These are phyloP conservation scores for Orthosia cruda DNA, from an alignment of 2,888 invertebrate species.

Conservation along the genomic window DNA sequence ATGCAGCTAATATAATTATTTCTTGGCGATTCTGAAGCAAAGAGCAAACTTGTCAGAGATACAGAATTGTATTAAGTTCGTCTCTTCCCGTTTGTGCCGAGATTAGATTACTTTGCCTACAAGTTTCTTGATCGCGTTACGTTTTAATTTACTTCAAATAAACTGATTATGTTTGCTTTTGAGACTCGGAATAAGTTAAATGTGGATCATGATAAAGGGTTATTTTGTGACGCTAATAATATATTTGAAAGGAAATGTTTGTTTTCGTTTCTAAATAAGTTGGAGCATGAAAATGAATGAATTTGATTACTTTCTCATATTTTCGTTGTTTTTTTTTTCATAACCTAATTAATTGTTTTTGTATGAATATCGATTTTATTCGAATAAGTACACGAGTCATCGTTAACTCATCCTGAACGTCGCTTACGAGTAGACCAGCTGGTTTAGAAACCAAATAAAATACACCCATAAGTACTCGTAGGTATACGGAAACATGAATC, in stretches of 20 bases:
- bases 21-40: conserved; percentile 56
- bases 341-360: too few relatives aligned
- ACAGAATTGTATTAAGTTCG: conserved; percentile 62
- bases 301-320: too few relatives aligned
- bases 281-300: background rate
- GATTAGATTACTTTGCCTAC: conserved; percentile 56
- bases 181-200: conserved; percentile 25
- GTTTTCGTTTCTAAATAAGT: background rate
- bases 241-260: background rate
- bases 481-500: background rate
- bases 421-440: background rate
- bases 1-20: conserved; percentile 56
- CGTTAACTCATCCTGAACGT: too few relatives aligned
- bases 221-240: background rate
- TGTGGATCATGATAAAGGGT: background rate
- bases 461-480: too few relatives aligned
- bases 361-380: too few relatives aligned
- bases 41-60: conserved; percentile 54
- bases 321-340: too few relatives aligned
- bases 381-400: too few relatives aligned
- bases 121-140: conserved; percentile 53
- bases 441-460: background rate
- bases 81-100: conserved; percentile 41
- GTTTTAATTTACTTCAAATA: conserved; percentile 45
- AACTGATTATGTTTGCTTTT: conserved; percentile 46